Percentiles rank a stretch among this genome's conserved stretches.
phyloP scores from a whole-genome alignment of 2,888 invertebrate species.

The Euspilapteryx auroguttella region DNA sequence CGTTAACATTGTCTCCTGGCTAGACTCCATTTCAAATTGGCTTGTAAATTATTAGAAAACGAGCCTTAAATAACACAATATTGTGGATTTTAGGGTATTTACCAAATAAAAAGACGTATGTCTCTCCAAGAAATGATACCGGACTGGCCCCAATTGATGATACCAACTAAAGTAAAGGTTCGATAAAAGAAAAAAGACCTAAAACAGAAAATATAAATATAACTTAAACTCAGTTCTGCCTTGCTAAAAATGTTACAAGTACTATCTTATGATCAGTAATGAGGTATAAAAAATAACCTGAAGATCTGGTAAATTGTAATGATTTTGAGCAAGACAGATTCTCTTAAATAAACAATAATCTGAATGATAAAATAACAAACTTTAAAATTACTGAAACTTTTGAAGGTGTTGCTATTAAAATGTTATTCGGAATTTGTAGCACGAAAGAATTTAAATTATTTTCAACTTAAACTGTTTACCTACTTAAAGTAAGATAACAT shows the following conservation, averaged over 20 bases:
- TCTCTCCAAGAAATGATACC: slow-evolving; percentile 72
- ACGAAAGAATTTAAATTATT: no score
- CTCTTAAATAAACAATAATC: slow-evolving; percentile 27
- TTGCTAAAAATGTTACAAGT: no score
- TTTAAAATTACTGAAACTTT: slow-evolving; percentile 14
- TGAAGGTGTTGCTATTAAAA: no score
- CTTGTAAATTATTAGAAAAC: no score
- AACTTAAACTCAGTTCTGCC: background rate
- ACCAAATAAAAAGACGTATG: slow-evolving; percentile 69
- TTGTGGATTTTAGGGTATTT: slow-evolving; percentile 66
- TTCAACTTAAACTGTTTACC: no score
- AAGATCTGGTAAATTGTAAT: no score
- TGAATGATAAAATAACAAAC: slow-evolving; percentile 29
- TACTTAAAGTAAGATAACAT: no score
- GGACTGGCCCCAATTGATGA: slow-evolving; percentile 77
- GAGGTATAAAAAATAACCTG: no score
- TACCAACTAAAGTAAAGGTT: slow-evolving; percentile 69
- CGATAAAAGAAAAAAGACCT: slow-evolving; percentile 44
- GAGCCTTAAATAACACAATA: background rate
- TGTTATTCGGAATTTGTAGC: no score
- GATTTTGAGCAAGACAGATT: slow-evolving; percentile 45
- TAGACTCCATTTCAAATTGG: no score
- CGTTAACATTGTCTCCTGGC: no score
- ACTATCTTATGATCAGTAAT: no score
- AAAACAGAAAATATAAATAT: slow-evolving; percentile 14